Base-by-base conservation (phyloP, 2,888 invertebrate genomes). In the Pandemis cinnamomeana region DNA sequence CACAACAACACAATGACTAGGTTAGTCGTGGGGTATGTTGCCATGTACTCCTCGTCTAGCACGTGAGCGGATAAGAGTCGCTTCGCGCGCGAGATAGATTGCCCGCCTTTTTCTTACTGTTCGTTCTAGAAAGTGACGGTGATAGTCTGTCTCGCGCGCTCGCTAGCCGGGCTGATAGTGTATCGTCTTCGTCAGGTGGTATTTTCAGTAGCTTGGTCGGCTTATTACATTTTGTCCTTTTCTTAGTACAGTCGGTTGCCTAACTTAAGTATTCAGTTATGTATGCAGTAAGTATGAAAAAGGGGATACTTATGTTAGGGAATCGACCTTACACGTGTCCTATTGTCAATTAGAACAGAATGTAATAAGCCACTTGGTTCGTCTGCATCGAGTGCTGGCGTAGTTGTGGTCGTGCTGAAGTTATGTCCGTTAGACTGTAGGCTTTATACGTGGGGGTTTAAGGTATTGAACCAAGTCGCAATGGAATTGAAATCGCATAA, bases 1-100 rank as follows among this genome's bases (percentile, higher is more conserved):
- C 94, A 94, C 90, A 90, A 92, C 92, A 92, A 90, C 89, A 75
- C 87, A 78, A 91, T 91, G 85, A 92, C 92, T 91, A 93, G 94
- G 94, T 94, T 83, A 92, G 92, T 87, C 78, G 71, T 79, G 76
- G 75, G 77, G 71, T 55, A 44, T 58, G 55, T 58, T 27, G 42
- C 42, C 15, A 10, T 46, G 60, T 74, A n/a, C 74, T 53, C 53
- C 67, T 6, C 51, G 27, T 36, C 27, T 36, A 36, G 27, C 27
- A 36, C 27, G 27, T 2, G 27, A 2, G 4, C 2, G 27, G n/a
- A n/a, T 2, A 36, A 4, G 4, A 36, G 27, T 36, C 27, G 27
- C 27, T 1, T 36, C 27, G 27, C 27, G 27, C 27, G 27, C 27
- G 27, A 36, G 27, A 36, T 36, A 36, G 27, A 36, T 36, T 36